Percentiles rank a stretch among this genome's conserved stretches.
Conservation (phyloP, 2,888 invertebrate genomes). For the Alentia gelatinosa region DNA sequence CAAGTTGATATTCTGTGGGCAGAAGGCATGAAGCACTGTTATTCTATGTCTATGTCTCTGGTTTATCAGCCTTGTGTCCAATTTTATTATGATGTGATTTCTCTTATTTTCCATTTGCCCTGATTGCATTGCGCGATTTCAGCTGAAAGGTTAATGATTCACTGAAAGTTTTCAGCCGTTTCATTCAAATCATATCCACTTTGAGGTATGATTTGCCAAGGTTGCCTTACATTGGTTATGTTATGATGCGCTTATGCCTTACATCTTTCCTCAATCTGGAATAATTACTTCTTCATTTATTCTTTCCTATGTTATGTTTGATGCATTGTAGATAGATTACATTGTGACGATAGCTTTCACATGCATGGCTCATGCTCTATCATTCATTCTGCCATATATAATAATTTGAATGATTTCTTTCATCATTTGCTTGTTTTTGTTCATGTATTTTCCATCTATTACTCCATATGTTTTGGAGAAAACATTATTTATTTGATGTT, state of each 20-base stretch:
- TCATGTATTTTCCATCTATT: too few relatives aligned
- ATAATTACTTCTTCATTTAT: not conserved
- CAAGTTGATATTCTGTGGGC: not conserved
- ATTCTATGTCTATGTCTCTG: not conserved
- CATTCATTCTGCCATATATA: not conserved
- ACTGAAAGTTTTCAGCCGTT: not conserved
- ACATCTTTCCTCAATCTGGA: not conserved
- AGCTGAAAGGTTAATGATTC: not conserved
- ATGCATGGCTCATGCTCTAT: not conserved
- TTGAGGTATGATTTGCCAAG: not conserved
- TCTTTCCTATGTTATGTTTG: not conserved
- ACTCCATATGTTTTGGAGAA: too few relatives aligned
- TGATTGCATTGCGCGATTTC: constrained; percentile 29
- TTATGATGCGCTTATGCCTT: not conserved
- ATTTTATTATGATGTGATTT: not conserved
- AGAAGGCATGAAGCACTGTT: not conserved
- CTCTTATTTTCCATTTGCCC: not conserved
- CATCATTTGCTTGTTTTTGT: too few relatives aligned
- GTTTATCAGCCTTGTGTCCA: not conserved
- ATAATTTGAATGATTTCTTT: not conserved
- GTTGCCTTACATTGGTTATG: not conserved
- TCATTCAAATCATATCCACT: not conserved
- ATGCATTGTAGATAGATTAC: not conserved
- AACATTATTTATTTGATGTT: too few relatives aligned
- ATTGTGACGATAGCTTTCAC: not conserved